These are phyloP conservation scores for Protonemura montana DNA, from an alignment of 2,888 invertebrate genomes.

Conservation along the genomic window DNA sequence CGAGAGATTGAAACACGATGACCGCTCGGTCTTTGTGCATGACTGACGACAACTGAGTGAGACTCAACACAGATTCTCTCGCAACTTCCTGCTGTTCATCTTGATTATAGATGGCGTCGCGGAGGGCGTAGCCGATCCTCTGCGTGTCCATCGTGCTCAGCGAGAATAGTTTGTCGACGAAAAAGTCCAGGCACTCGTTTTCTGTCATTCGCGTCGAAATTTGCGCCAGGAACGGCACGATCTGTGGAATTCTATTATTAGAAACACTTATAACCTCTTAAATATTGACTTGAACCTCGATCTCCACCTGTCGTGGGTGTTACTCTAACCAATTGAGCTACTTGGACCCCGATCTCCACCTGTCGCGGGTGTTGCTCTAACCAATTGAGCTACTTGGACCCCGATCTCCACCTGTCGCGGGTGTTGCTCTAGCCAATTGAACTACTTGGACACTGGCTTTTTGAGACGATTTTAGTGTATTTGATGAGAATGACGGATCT, in stretches of 20 bases:
- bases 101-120: conserved; percentile 63
- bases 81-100: conserved; percentile 37
- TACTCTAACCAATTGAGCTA: too few relatives aligned
- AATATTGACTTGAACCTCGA: too few relatives aligned
- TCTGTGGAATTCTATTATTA: conserved; percentile 60
- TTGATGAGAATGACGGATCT: too few relatives aligned
- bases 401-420: too few relatives aligned
- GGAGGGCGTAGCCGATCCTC: conserved; percentile 66
- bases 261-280: too few relatives aligned
- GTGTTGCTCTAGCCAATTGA: too few relatives aligned
- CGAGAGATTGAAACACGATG: conserved; percentile 69
- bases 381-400: too few relatives aligned
- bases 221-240: conserved; percentile 68
- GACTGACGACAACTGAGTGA: conserved; percentile 59
- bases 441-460: too few relatives aligned
- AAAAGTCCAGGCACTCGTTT: conserved; percentile 67
- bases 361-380: too few relatives aligned
- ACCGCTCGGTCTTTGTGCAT: conserved; percentile 66
- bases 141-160: conserved; percentile 71
- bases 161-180: conserved; percentile 67
- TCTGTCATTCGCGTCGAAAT: conserved; percentile 56
- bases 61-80: conserved; percentile 64
- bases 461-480: too few relatives aligned
- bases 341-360: too few relatives aligned
- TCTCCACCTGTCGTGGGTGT: too few relatives aligned